These are phyloP conservation scores for Sminthurides bifidus DNA, from an alignment of 1,140 invertebrate genomes.

Conservation along the genomic window DNA sequence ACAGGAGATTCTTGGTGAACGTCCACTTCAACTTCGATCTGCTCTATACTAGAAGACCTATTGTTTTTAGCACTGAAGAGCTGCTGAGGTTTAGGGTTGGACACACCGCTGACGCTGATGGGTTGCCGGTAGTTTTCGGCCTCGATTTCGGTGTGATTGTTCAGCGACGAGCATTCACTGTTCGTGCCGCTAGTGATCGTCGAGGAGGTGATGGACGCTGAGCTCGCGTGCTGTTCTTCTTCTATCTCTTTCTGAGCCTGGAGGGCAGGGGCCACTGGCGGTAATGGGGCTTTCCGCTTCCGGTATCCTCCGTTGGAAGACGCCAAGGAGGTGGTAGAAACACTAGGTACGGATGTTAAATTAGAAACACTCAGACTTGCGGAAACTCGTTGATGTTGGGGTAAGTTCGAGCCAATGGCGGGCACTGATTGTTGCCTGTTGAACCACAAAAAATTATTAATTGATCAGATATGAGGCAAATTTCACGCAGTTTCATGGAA, in stretches of 20 bases:
- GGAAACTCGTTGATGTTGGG: neutral
- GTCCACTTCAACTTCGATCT: constrained; percentile 11
- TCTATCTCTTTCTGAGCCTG: constrained; percentile 22
- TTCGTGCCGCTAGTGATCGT: neutral
- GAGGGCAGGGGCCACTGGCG: constrained; percentile 11
- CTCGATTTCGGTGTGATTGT: neutral
- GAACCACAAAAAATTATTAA: neutral
- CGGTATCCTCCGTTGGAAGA: constrained; percentile 25
- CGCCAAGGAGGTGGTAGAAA: constrained; percentile 25
- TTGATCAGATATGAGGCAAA: too few relatives aligned
- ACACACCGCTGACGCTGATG: neutral
- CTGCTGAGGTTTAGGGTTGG: neutral
- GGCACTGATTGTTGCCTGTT: constrained; percentile 4
- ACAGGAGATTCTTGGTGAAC: neutral
- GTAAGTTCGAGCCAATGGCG: neutral
- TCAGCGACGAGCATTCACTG: constrained; percentile 9
- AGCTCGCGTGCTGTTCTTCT: neutral
- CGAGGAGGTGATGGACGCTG: neutral
- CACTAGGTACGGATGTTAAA: constrained; percentile 25
- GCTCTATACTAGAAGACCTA: neutral
- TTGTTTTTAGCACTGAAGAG: neutral
- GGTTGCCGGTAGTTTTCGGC: neutral
- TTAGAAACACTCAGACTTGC: constrained; percentile 20
- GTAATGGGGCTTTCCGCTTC: constrained; percentile 25
- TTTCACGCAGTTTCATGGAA: too few relatives aligned